Evolutionary conservation across 2,113 vertebrate species (phyloP), one percentile per base, ranked within the genome.

Genomic region (Nibea albiflora): DNA sequence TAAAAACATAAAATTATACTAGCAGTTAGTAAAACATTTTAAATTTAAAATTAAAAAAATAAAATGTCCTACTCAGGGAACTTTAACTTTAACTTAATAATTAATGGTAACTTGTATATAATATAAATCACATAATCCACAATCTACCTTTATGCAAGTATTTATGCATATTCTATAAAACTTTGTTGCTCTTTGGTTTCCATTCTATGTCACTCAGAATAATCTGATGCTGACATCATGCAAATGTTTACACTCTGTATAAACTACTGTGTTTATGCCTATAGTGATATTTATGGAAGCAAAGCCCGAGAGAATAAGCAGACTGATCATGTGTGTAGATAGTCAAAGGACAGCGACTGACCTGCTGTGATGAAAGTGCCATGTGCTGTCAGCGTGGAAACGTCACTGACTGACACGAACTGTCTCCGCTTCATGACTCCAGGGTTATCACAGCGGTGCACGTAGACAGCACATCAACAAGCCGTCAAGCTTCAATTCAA

Each of bases 361-460:
- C 61, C 54, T 17, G 7, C 26, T 50, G 54, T 26, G 56, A 66
- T 81, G 63, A 78, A 76, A 49, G 64, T 57, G 60, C 42, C 63
- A 71, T 3, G 85, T 19, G 54, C 72, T 79, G 71, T 56, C 75
- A 62, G 57, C 7, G 52, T 47, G 47, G 28, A 28, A 77, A 53
- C 4, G 2, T 22, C 20, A 19, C 22, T 3, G n/a, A n/a, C 60
- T 44, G 80, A 82, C 63, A 78, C 49, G 39, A 28, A 61, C 53
- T 42, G 64, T 66, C 77, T 60, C 42, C 12, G 7, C 60, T 62
- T 60, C 64, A 11, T 65, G 58, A 70, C 76, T 52, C 69, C 16
- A 9, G 11, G 63, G 42, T 22, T 60, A 76, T 26, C 26, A 2
- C 58, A 52, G 56, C 57, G 6, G n/a, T 16, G 11, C 49, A 1